phyloP scores from a whole-genome alignment of 1,140 invertebrate genomes.

The Heliconius hewitsoni region DNA sequence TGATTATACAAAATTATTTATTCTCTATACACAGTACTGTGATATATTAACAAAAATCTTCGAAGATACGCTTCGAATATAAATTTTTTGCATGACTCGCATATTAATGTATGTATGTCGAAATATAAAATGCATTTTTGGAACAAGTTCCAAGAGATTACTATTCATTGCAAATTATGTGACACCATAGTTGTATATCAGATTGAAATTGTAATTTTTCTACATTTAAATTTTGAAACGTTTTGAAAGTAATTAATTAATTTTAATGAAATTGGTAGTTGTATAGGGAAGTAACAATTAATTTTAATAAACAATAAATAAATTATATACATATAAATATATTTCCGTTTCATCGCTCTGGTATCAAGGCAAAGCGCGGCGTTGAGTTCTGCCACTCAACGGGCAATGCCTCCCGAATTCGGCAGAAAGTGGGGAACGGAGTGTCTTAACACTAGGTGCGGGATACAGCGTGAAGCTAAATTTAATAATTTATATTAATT shows the following conservation, averaged over 20 bases:
- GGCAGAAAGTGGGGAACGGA: no score
- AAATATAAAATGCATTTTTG: conserved; percentile 44
- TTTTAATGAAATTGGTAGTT: neutral
- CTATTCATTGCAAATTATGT: neutral
- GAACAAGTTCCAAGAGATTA: neutral
- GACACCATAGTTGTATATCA: conserved; percentile 6
- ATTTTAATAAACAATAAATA: no score
- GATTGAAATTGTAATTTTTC: neutral
- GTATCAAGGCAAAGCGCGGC: no score
- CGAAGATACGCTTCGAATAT: conserved; percentile 55
- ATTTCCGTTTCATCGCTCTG: no score
- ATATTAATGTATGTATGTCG: conserved; percentile 52
- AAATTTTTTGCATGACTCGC: conserved; percentile 50
- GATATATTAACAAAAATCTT: conserved; percentile 73
- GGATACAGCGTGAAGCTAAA: no score
- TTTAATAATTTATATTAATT: no score
- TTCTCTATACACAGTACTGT: conserved; percentile 51
- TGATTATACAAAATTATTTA: conserved; percentile 53
- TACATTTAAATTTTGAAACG: neutral
- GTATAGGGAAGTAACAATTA: neutral
- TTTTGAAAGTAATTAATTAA: neutral
- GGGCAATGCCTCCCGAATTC: no score
- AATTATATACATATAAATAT: no score
- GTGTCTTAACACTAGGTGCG: no score
- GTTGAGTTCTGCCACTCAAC: no score